phyloP scores from a whole-genome alignment of 2,113 vertebrate genomes.

The Lamprologus sp. region DNA sequence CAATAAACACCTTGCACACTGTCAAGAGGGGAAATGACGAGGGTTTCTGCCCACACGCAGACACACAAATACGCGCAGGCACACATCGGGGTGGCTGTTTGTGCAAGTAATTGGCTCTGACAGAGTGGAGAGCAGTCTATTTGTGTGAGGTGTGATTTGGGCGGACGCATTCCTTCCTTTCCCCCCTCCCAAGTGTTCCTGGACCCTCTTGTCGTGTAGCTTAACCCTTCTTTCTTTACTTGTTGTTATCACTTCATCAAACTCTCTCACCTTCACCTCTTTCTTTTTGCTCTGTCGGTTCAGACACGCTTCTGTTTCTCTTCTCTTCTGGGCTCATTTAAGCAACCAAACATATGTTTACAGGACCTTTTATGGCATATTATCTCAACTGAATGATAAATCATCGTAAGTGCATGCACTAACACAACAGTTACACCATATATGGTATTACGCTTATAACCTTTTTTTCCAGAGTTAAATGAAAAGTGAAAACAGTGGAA shows the following conservation, averaged over 20 bases:
- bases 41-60: not conserved
- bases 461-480: not conserved
- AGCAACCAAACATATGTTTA: not conserved
- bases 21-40: not conserved
- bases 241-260: not conserved
- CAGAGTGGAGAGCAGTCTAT: conserved; percentile 59
- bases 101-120: conserved; percentile 61
- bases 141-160: conserved; percentile 57
- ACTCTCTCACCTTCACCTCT: not conserved
- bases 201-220: not conserved
- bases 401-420: not conserved
- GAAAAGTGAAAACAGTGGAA: not conserved
- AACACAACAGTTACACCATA: not conserved
- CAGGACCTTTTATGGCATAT: not conserved
- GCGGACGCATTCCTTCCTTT: conserved; percentile 42
- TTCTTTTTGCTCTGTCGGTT: not conserved
- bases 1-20: conserved; percentile 1
- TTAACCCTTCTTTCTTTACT: conserved; percentile 8
- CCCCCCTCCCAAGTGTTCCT: not conserved
- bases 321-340: not conserved
- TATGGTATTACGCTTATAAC: not conserved
- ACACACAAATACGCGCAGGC: not conserved
- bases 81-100: conserved; percentile 22
- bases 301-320: not conserved
- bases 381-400: not conserved